Conservation (phyloP, 1,140 invertebrate genomes). For the Calephelis virginiensis region DNA sequence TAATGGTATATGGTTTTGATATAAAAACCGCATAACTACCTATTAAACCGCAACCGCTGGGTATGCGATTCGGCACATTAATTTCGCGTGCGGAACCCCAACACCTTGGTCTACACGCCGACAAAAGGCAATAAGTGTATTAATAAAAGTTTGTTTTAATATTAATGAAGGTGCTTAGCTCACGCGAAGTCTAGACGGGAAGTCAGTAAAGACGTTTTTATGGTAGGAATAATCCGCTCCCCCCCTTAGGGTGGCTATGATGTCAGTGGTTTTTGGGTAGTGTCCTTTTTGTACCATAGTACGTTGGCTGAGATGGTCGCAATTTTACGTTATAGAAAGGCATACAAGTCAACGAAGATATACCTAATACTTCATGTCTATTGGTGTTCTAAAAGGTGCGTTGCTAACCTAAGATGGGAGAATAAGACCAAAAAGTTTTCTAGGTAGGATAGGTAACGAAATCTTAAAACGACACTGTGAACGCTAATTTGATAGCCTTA, state of each 20-base stretch:
- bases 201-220: constrained; percentile 16
- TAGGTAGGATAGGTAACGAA: no score
- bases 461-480: no score
- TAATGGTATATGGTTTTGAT: constrained; percentile 7
- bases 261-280: not conserved
- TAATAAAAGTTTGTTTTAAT: constrained; percentile 8
- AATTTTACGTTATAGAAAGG: not conserved
- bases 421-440: no score
- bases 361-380: no score
- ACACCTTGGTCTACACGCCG: constrained; percentile 21
- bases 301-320: not conserved
- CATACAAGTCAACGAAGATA: no score
- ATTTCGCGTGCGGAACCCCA: constrained; percentile 33
- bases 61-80: constrained; percentile 39
- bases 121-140: constrained; percentile 23
- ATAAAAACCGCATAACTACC: constrained; percentile 14
- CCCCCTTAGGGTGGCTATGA: constrained; percentile 12
- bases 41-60: constrained; percentile 1
- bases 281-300: constrained; percentile 1
- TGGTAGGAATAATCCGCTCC: constrained; percentile 16
- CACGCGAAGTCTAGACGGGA: constrained; percentile 24
- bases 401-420: no score
- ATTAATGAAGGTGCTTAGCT: constrained; percentile 2
- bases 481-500: no score
- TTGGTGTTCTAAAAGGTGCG: no score